Conservation (phyloP, 1,140 invertebrate species). For the Vanessa tameamea region DNA sequence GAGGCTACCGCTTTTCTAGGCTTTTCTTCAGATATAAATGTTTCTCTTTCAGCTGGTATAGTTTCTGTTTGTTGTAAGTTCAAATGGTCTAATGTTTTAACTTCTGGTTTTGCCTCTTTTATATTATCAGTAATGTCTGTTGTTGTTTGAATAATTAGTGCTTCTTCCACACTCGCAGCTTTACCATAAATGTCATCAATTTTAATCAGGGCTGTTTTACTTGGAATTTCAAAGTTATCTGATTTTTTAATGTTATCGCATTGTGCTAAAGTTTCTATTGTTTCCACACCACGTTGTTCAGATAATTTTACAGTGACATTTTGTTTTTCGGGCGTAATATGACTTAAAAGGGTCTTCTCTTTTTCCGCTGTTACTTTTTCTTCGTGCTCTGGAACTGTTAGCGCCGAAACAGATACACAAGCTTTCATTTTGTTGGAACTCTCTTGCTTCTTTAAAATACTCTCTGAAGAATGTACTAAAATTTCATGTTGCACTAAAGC, state of each 20-base stretch:
- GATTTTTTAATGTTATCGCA: conserved; percentile 56
- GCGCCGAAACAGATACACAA: conserved; percentile 44
- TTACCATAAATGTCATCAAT: conserved; percentile 69
- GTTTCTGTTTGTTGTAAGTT: conserved; percentile 63
- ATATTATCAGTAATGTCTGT: conserved; percentile 47
- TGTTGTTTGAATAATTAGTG: conserved; percentile 48
- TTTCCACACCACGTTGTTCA: conserved; percentile 53
- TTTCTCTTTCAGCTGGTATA: conserved; percentile 62
- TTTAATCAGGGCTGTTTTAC: conserved; percentile 52
- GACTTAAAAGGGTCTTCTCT: conserved; percentile 48
- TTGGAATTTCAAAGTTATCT: conserved; percentile 38
- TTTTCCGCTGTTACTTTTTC: conserved; percentile 56
- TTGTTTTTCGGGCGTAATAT: conserved; percentile 52
- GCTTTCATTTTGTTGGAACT: conserved; percentile 37
- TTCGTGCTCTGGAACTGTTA: conserved; percentile 57
- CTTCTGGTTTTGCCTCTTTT: conserved; percentile 40
- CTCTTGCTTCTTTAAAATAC: conserved; percentile 38
- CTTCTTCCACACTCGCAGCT: conserved; percentile 60
- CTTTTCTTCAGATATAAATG: conserved; percentile 34
- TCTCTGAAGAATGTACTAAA: conserved; percentile 54
- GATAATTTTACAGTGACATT: conserved; percentile 49
- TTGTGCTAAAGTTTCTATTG: conserved; percentile 60
- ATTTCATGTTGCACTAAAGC: conserved; percentile 65
- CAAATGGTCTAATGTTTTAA: conserved; percentile 45
- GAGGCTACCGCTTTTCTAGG: conserved; percentile 35